Percentiles rank a stretch among this genome's conserved stretches.
Evolutionary conservation across 2,888 invertebrate genomes (phyloP).

Genomic region (Cheilosia vernalis): DNA sequence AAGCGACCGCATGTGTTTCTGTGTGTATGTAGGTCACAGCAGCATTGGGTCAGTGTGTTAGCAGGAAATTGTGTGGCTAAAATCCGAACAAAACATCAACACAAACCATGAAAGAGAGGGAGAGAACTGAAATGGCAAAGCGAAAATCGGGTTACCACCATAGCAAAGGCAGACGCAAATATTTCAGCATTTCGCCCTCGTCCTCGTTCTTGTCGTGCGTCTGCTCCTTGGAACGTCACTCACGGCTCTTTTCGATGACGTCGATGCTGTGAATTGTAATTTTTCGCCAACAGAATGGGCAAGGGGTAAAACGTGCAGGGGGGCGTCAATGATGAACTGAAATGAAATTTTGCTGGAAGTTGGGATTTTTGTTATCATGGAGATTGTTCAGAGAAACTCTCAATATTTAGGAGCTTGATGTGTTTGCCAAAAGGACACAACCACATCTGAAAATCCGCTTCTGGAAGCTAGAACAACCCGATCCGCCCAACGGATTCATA

Average conservation of each 20-base stretch:
- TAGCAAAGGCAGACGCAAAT: slow-evolving; percentile 71
- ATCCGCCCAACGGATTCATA: slow-evolving; percentile 7
- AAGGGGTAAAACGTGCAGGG: slow-evolving; percentile 25
- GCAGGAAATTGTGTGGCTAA: slow-evolving; percentile 76
- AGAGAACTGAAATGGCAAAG: slow-evolving; percentile 65
- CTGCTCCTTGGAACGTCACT: slow-evolving; percentile 51
- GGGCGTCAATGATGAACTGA: slow-evolving; percentile 39
- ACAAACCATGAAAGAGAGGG: slow-evolving; percentile 12
- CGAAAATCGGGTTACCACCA: slow-evolving; percentile 68
- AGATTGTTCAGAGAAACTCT: slow-evolving; percentile 22
- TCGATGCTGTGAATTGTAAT: slow-evolving; percentile 57
- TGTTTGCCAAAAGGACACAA: slow-evolving; percentile 7
- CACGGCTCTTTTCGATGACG: slow-evolving; percentile 55
- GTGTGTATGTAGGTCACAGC: slow-evolving; percentile 75
- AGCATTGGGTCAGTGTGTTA: slow-evolving; percentile 83
- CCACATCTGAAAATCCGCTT: not conserved
- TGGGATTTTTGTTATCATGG: slow-evolving; percentile 43
- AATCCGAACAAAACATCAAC: slow-evolving; percentile 44
- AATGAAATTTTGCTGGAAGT: slow-evolving; percentile 59
- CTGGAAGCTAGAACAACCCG: not conserved
- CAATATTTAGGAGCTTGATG: not conserved
- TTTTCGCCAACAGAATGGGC: slow-evolving; percentile 1
- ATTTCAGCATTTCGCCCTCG: slow-evolving; percentile 54
- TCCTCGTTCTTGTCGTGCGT: slow-evolving; percentile 30
- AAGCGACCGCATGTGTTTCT: slow-evolving; percentile 33